Evolutionary conservation across 1,140 invertebrate genomes (phyloP), one percentile per base, ranked within the genome.

Genomic region (Drosophila aff.): DNA sequence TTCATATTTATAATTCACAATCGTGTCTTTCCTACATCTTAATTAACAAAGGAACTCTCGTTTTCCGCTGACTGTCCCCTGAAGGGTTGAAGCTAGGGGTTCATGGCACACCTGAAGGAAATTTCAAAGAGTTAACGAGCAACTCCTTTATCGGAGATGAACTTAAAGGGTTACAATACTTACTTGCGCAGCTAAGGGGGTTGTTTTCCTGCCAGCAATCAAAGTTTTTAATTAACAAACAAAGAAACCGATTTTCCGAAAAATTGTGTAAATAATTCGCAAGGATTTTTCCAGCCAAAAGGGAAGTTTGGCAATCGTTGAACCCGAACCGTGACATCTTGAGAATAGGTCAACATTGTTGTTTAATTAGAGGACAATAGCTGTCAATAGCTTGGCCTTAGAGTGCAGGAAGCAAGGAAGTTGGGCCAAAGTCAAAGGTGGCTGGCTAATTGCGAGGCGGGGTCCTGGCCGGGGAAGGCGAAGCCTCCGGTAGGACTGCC

Each of bases 291-390:
- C 52, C 36, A 31, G 2, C 16, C 26, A 61, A 79, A 81, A 82
- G 36, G 46, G n/a, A 21, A 50, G 52, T 50, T 31, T 26, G 18
- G 18, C 49, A 60, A 52, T 57, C 52, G 55, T 7, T 84, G 85
- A 89, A 89, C 84, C 75, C 47, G 87, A 83, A 79, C 85, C 69
- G 57, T 61, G 74, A 72, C 66, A 62, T 78, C 81, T 90, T 84
- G 73, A 75, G 77, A 89, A 78, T 75, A 90, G 85, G 84, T 89
- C 84, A 89, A 76, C 81, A 89, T 89, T 89, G 85, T 89, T 89
- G 81, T 90, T 89, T 89, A 89, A 89, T 89, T 89, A 89, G 78
- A 59, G 46, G 74, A 89, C 84, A 90, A 89, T 90, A 89, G 84
- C 85, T 89, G 84, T 89, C 84, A 89, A 89, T 89, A 79, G 78